These are phyloP conservation scores for Zoanthus sansibaricus DNA, from an alignment of 92 coral and sea anemone species.

Conservation along the genomic window DNA sequence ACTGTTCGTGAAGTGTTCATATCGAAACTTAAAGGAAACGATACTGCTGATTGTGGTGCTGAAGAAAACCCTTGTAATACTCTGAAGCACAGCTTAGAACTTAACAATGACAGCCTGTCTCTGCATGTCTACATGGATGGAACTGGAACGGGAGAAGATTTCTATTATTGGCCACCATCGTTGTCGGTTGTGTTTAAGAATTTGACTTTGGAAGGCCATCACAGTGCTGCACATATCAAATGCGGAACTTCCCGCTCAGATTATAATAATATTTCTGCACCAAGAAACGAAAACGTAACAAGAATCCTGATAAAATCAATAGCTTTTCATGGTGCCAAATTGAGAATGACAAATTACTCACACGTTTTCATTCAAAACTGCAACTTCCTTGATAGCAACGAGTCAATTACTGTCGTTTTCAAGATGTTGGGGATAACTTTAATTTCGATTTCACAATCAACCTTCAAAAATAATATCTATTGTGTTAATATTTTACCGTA, in stretches of 20 bases:
- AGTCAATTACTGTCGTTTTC: too few species aligned
- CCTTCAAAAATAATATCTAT: neutral
- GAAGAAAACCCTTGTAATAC: too few species aligned
- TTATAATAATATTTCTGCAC: neutral
- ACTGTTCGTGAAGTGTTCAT: neutral
- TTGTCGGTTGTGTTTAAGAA: conserved; percentile 3
- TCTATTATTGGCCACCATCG: conserved; percentile 17
- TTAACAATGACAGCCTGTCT: too few species aligned
- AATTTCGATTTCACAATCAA: too few species aligned
- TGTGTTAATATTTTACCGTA: neutral
- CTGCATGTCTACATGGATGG: neutral
- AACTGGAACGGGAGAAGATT: neutral
- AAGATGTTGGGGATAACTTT: too few species aligned
- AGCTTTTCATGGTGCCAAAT: too few species aligned
- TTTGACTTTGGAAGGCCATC: neutral
- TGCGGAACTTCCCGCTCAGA: neutral
- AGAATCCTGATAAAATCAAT: neutral
- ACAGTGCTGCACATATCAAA: neutral
- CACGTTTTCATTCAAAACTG: too few species aligned
- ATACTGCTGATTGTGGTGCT: too few species aligned
- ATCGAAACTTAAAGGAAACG: too few species aligned
- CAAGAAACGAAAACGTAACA: neutral
- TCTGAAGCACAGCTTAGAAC: too few species aligned
- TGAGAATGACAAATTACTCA: too few species aligned
- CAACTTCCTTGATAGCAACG: too few species aligned